Evolutionary conservation across 2,113 vertebrate species (phyloP).

Genomic region (Carassius auratus): DNA sequence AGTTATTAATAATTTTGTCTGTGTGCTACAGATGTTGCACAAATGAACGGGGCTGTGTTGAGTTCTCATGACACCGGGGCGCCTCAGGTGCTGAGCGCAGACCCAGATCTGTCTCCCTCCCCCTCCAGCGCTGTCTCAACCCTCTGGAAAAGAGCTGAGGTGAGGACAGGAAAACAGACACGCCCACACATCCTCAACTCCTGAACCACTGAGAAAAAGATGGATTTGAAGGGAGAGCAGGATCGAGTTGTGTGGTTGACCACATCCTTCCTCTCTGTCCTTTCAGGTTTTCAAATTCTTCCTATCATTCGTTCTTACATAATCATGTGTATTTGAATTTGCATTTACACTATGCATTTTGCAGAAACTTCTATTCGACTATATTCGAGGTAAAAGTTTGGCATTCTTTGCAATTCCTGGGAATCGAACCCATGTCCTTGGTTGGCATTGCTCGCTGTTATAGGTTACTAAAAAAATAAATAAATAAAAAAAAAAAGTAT

Average conservation of each 20-base stretch:
- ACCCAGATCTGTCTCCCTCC: conserved; percentile 84
- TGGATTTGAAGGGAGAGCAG: conserved; percentile 4
- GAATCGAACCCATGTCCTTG: neutral
- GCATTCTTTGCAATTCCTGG: neutral
- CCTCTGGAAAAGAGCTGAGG: conserved; percentile 49
- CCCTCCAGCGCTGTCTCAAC: conserved; percentile 66
- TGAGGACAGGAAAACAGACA: conserved; percentile 41
- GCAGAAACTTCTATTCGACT: neutral
- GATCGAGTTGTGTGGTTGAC: conserved; percentile 22
- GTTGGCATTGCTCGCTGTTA: neutral
- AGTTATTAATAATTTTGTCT: conserved; percentile 83
- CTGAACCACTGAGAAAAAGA: conserved; percentile 7
- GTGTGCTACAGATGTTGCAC: conserved; percentile 84
- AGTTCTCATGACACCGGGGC: conserved; percentile 77
- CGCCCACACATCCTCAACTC: conserved; percentile 33
- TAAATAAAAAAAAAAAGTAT: too few species aligned
- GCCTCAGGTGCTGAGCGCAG: conserved; percentile 79
- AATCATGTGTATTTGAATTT: neutral
- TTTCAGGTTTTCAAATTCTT: neutral
- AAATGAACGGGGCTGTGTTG: conserved; percentile 74
- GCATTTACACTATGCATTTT: neutral
- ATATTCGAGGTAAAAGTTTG: neutral
- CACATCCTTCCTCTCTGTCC: conserved; percentile 18
- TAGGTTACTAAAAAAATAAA: neutral
- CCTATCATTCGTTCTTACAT: neutral